Percentiles rank a stretch among this genome's conserved stretches.
Conservation (phyloP, 2,888 invertebrate genomes). For the Ypsolopha scabrella region DNA sequence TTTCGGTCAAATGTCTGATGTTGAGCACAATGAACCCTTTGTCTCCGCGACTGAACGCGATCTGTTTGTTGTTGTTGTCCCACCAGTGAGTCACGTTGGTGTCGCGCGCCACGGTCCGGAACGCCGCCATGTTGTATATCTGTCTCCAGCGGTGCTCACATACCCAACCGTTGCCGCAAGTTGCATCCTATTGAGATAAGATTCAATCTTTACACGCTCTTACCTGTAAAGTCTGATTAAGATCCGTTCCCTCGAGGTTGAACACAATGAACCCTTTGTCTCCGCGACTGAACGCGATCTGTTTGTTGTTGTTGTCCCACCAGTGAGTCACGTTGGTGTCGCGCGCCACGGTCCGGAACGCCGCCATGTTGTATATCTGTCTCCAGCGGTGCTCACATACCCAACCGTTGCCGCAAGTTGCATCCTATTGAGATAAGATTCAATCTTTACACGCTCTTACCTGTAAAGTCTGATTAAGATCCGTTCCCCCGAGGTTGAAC, state of each 20-base stretch:
- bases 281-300: slow-evolving; percentile 85
- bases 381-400: slow-evolving; percentile 88
- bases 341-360: slow-evolving; percentile 75
- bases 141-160: slow-evolving; percentile 90
- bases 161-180: slow-evolving; percentile 81
- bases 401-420: slow-evolving; percentile 78
- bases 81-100: slow-evolving; percentile 77
- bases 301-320: slow-evolving; percentile 85
- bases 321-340: slow-evolving; percentile 70
- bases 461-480: slow-evolving; percentile 68
- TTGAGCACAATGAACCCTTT: slow-evolving; percentile 82
- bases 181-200: slow-evolving; percentile 50
- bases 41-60: slow-evolving; percentile 82
- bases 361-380: slow-evolving; percentile 83
- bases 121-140: slow-evolving; percentile 83
- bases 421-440: too few relatives aligned
- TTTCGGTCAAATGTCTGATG: too few relatives aligned
- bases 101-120: slow-evolving; percentile 74
- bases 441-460: too few relatives aligned
- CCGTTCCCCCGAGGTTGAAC: slow-evolving; percentile 74
- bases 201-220: slow-evolving; percentile 9
- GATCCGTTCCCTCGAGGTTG: slow-evolving; percentile 72
- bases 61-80: slow-evolving; percentile 83
- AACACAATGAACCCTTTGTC: slow-evolving; percentile 79
- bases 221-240: slow-evolving; percentile 69